These are phyloP conservation scores for Endotricha flammealis DNA, from an alignment of 2,888 invertebrate genomes.

Conservation along the genomic window DNA sequence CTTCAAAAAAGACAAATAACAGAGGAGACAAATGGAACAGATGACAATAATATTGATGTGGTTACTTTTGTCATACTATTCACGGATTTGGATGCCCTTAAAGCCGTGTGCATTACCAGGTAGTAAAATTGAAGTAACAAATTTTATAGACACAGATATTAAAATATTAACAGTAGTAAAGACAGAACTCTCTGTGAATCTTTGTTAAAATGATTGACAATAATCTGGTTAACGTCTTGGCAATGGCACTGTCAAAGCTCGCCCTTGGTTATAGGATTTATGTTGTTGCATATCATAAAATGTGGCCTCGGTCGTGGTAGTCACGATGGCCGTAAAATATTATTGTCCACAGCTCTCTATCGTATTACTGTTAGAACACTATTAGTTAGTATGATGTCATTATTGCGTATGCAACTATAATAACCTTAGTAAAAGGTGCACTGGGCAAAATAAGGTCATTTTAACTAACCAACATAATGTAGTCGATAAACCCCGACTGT, in stretches of 20 bases:
- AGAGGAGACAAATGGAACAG: slow-evolving; percentile 14
- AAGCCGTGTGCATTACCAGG: neutral
- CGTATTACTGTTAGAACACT: slow-evolving; percentile 25
- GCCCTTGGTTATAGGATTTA: slow-evolving; percentile 28
- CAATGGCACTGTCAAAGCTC: slow-evolving; percentile 28
- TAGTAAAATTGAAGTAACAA: neutral
- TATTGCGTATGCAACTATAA: slow-evolving; percentile 25
- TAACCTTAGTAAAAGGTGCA: slow-evolving; percentile 26
- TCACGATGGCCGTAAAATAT: slow-evolving; percentile 43
- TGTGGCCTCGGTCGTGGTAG: slow-evolving; percentile 36
- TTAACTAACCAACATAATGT: slow-evolving; percentile 4
- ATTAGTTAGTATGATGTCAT: slow-evolving; percentile 43
- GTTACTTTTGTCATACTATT: slow-evolving; percentile 5
- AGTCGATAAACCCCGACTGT: no score
- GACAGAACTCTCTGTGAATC: neutral
- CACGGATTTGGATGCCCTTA: slow-evolving; percentile 2
- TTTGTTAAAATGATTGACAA: neutral
- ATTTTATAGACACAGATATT: neutral
- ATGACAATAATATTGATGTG: slow-evolving; percentile 10
- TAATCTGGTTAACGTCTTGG: slow-evolving; percentile 4
- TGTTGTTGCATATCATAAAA: slow-evolving; percentile 29
- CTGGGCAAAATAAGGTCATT: slow-evolving; percentile 25
- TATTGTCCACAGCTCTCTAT: slow-evolving; percentile 30
- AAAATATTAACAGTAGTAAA: no score
- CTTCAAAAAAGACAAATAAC: slow-evolving; percentile 7